Conservation (phyloP, 2,113 vertebrate genomes). For the Chaetodon auriga region DNA sequence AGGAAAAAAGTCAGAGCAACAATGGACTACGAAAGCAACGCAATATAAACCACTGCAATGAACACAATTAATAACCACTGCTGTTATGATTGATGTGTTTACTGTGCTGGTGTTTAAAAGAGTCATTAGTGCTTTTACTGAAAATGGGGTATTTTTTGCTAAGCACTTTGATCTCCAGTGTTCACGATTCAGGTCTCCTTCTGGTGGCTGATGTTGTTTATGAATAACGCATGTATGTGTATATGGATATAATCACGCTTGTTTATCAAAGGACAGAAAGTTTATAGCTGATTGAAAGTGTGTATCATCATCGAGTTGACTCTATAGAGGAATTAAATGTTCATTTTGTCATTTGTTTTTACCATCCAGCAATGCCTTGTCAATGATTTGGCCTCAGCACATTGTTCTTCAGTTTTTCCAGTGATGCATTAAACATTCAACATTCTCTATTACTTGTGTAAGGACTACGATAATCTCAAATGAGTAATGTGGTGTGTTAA, state of each 20-base stretch:
- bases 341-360: constrained; percentile 41
- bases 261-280: constrained; percentile 31
- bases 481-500: neutral
- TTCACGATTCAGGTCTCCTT: constrained; percentile 23
- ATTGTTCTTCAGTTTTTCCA: constrained; percentile 11
- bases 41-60: constrained; percentile 40
- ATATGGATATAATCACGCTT: constrained; percentile 51
- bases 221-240: constrained; percentile 29
- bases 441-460: neutral
- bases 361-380: neutral
- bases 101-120: constrained; percentile 48
- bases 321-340: constrained; percentile 31
- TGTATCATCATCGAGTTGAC: constrained; percentile 20
- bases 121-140: constrained; percentile 51
- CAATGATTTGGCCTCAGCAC: constrained; percentile 1
- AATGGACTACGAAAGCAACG: constrained; percentile 39
- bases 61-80: constrained; percentile 52
- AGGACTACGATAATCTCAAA: neutral
- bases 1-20: constrained; percentile 9
- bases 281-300: constrained; percentile 47
- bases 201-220: constrained; percentile 51
- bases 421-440: constrained; percentile 17
- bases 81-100: constrained; percentile 72
- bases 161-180: constrained; percentile 60
- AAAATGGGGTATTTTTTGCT: constrained; percentile 16